Conservation (phyloP, 2,113 vertebrate genomes). For the Papio anubis region DNA sequence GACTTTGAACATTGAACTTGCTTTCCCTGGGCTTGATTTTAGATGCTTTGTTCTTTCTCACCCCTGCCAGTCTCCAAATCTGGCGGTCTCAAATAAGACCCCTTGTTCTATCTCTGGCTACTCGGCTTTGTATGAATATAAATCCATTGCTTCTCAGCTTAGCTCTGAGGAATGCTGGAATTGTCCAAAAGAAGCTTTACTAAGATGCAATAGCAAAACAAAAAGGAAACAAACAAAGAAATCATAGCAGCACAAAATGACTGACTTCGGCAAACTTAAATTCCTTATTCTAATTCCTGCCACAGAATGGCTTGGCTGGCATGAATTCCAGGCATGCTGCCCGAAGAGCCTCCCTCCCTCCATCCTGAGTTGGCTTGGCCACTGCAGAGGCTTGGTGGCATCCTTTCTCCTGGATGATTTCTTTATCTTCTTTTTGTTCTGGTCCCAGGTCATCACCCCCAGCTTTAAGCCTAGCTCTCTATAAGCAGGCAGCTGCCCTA, state of each 20-base stretch:
- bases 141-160: background rate
- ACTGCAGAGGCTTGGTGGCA: background rate
- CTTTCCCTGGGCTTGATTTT: background rate
- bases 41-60: background rate
- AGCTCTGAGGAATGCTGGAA: background rate
- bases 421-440: background rate
- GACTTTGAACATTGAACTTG: background rate
- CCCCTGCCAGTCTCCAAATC: background rate
- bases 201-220: background rate
- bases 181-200: background rate
- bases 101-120: background rate
- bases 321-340: background rate
- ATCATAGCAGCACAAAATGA: background rate
- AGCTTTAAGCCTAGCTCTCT: background rate
- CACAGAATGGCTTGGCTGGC: background rate
- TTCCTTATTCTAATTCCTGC: constrained; percentile 4
- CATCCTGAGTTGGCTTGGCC: background rate
- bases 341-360: background rate
- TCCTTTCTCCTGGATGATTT: background rate
- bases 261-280: background rate
- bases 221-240: constrained; percentile 36
- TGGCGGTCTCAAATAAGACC: background rate
- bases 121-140: background rate
- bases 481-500: too few species aligned
- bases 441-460: background rate